Conservation (phyloP, 2,113 vertebrate species). For the Tetraodon nigroviridis region DNA sequence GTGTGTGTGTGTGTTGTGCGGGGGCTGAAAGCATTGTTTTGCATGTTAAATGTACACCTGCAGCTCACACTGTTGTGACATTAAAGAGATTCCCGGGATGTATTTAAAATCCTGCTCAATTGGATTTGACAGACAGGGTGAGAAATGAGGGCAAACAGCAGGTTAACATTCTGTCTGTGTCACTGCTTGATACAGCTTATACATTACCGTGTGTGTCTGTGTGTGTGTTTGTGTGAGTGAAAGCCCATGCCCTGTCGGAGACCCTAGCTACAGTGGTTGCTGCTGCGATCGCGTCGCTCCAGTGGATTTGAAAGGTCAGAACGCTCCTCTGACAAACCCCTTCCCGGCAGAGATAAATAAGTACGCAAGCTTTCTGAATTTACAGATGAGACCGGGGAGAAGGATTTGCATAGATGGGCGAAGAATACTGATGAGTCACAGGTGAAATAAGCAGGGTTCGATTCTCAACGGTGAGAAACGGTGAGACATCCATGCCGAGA, state of each 20-base stretch:
- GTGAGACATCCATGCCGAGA: neutral
- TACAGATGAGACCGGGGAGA: constrained; percentile 20
- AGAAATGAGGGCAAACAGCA: constrained; percentile 36
- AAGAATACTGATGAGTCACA: constrained; percentile 25
- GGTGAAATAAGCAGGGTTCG: constrained; percentile 2
- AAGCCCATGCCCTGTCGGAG: constrained; percentile 32
- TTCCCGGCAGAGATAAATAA: constrained; percentile 49
- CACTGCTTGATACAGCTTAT: constrained; percentile 20
- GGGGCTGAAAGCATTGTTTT: constrained; percentile 17
- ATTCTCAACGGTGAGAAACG: constrained; percentile 21
- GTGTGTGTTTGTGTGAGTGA: constrained; percentile 16
- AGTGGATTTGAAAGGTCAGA: constrained; percentile 56
- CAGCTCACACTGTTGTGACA: constrained; percentile 18
- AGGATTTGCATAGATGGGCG: constrained; percentile 39
- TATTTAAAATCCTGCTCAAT: constrained; percentile 17
- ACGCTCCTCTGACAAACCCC: constrained; percentile 27
- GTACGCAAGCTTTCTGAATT: constrained; percentile 44
- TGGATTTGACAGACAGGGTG: constrained; percentile 11
- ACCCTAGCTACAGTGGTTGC: constrained; percentile 31
- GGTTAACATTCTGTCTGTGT: constrained; percentile 42
- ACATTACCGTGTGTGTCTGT: constrained; percentile 12
- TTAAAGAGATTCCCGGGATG: constrained; percentile 20
- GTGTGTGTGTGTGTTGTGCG: neutral
- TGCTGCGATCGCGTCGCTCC: constrained; percentile 40
- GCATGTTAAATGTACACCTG: constrained; percentile 21